Conservation (phyloP, 2,113 vertebrate species). For the Steatornis caripensis region DNA sequence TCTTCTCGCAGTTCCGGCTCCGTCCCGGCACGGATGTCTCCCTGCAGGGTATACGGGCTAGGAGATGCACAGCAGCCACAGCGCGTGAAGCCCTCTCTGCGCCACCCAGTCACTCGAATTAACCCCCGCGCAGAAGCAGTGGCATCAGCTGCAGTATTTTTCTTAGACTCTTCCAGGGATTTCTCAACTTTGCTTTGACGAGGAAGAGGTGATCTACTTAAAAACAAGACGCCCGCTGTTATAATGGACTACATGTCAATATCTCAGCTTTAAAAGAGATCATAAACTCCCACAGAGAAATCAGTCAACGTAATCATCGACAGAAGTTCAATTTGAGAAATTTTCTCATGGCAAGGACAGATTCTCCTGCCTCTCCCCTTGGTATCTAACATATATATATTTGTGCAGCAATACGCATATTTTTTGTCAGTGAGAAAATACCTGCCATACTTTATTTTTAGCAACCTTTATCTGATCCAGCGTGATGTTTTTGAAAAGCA, state of each 20-base stretch:
- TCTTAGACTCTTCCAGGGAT: not conserved
- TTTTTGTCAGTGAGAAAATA: not conserved
- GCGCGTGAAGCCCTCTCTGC: not conserved
- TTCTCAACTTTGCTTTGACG: not conserved
- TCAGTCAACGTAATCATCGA: not conserved
- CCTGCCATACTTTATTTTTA: not conserved
- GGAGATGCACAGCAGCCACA: accelerated
- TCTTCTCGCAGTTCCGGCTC: no score
- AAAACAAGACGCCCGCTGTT: not conserved
- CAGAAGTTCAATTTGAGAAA: not conserved
- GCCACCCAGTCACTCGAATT: no score
- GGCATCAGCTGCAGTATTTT: not conserved
- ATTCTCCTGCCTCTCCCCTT: not conserved
- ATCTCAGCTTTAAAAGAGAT: not conserved
- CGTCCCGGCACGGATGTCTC: not conserved
- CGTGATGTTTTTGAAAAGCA: not conserved
- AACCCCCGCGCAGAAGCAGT: not conserved
- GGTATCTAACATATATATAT: not conserved
- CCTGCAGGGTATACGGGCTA: not conserved
- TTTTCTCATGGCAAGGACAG: not conserved
- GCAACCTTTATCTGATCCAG: not conserved
- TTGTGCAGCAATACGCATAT: accelerated
- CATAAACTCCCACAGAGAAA: not conserved
- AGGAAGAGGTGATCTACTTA: not conserved
- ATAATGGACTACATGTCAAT: not conserved